A percentile compares a stretch with the other conserved stretches of the same genome.
Conservation (phyloP, 2,888 invertebrate species). For the Acrocyrtus sp. region DNA sequence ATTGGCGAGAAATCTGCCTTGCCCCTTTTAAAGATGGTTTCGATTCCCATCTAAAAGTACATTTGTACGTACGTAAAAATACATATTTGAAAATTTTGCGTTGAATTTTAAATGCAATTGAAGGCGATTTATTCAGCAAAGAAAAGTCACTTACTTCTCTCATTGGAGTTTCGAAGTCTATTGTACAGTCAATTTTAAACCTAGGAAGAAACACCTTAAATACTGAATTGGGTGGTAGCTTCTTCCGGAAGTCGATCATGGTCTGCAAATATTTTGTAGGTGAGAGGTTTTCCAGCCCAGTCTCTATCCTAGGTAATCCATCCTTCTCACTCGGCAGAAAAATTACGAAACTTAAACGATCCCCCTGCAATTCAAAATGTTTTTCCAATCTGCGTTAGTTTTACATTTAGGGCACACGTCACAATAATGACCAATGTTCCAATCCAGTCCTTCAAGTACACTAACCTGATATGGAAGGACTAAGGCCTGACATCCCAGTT, state of each 20-base stretch:
- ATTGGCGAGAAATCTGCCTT: constrained; percentile 33
- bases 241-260: constrained; percentile 29
- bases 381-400: not conserved
- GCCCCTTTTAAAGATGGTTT: constrained; percentile 25
- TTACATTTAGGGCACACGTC: not conserved
- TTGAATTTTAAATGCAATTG: too few relatives aligned
- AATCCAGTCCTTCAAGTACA: too few relatives aligned
- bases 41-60: constrained; percentile 30
- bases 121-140: too few relatives aligned
- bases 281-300: constrained; percentile 21
- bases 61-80: too few relatives aligned
- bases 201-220: constrained; percentile 26
- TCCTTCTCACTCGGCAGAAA: constrained; percentile 36
- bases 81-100: too few relatives aligned
- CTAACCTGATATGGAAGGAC: constrained; percentile 27
- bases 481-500: constrained; percentile 21
- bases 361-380: too few relatives aligned
- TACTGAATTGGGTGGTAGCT: constrained; percentile 1
- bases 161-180: constrained; percentile 34
- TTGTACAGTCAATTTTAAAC: constrained; percentile 36
- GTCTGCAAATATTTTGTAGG: constrained; percentile 26
- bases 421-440: not conserved
- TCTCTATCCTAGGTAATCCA: constrained; percentile 19
- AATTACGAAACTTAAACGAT: constrained; percentile 23
- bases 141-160: too few relatives aligned